These are phyloP conservation scores for Hirtodrosophila trivittata DNA, from an alignment of 2,888 invertebrate species.

Conservation along the genomic window DNA sequence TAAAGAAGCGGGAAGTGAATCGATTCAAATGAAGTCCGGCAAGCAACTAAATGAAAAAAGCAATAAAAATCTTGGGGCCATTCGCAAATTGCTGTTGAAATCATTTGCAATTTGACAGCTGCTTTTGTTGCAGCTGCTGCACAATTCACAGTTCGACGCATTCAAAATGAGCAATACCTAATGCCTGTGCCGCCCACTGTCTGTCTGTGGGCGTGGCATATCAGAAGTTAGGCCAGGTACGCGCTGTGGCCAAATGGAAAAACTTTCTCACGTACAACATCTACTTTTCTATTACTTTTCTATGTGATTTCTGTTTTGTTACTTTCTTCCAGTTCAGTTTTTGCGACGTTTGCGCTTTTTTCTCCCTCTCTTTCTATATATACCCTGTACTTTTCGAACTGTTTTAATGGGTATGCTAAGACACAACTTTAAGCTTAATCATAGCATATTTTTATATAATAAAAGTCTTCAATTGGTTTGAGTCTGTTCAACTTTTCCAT, in stretches of 20 bases:
- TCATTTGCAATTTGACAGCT: conserved; percentile 43
- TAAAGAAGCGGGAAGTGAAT: not conserved
- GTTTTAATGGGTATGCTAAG: not conserved
- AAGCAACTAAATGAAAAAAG: conserved; percentile 19
- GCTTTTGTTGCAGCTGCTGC: conserved; percentile 35
- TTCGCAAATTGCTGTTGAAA: conserved; percentile 45
- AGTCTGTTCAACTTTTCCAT: no score
- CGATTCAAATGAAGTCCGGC: not conserved
- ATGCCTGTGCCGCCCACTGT: conserved; percentile 9
- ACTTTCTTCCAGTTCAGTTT: conserved; percentile 25
- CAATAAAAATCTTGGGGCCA: conserved; percentile 13
- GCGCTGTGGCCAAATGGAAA: conserved; percentile 67
- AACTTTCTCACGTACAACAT: conserved; percentile 76
- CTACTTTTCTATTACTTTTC: conserved; percentile 72
- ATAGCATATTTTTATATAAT: no score
- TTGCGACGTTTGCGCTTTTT: conserved; percentile 50
- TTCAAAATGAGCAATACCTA: conserved; percentile 62
- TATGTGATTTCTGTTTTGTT: conserved; percentile 38
- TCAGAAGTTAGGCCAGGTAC: conserved; percentile 51
- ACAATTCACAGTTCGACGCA: conserved; percentile 32
- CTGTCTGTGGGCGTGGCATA: not conserved
- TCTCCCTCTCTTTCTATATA: not conserved
- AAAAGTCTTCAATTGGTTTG: no score
- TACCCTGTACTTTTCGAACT: not conserved
- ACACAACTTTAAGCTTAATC: no score